Base-by-base conservation (phyloP, 2,113 vertebrate genomes). In the Lathamus discolor region DNA sequence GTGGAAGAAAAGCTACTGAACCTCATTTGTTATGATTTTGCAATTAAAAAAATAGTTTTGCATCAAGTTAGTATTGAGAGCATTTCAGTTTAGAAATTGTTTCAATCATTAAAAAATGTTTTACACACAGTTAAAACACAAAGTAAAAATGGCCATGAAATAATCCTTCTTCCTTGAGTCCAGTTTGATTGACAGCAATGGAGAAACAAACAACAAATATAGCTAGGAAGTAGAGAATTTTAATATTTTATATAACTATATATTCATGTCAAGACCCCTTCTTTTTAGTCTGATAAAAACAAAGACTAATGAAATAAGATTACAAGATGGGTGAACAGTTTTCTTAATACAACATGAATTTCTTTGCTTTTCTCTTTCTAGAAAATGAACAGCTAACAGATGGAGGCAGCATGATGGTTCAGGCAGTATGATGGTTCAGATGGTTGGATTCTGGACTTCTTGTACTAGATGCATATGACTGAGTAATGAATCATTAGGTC, bases 401-500 rank as follows among this genome's bases (percentile, higher is more conserved):
- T 82, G 51, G 86, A 94, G 78, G 75, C 10, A 67, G 13, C 52
- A 55, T 75, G 57, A 76, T 72, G 10, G 37, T 77, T 88, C 75
- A 91, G 39, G 39, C 39, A 39, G 39, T 39, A 39, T 75, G 57
- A 76, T 72, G 10, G 37, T 77, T 88, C 75, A 91, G 39, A 39
- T 39, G 39, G 39, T 94, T 84, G 28, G 22, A 91, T 96, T 48
- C 37, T 80, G 62, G 55, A 93, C 67, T 83, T 84, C 17, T 9
- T 94, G 75, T 97, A 74, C 68, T 76, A 68, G 57, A 46, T 83
- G 48, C 64, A 67, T 93, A 84, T 82, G 79, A 88, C 74, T 75
- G 69, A 82, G 44, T 31, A 93, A 92, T 95, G 52, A 93, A 82
- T 94, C 88, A 92, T 81, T 77, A 84, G 37, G 46, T 75, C 64